A percentile compares a stretch with the other conserved stretches of the same genome.
These are phyloP conservation scores for Pseudococcus jackbeardsleyi DNA, from an alignment of 2,888 invertebrate genomes.

Conservation along the genomic window DNA sequence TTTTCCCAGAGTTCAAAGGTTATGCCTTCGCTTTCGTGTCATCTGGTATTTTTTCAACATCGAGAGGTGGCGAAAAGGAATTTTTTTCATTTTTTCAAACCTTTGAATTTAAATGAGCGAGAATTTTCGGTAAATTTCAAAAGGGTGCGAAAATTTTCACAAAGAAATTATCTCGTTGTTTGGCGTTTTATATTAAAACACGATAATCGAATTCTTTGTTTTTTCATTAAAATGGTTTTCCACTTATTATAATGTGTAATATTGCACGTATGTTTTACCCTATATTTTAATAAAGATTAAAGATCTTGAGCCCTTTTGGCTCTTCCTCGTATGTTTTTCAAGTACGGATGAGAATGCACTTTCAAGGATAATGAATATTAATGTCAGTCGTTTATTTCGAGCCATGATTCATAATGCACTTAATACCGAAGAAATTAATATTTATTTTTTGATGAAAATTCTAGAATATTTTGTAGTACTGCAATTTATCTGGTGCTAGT, in stretches of 20 bases:
- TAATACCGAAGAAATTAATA: background rate
- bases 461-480: background rate
- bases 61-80: background rate
- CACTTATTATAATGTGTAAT: background rate
- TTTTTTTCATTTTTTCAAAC: background rate
- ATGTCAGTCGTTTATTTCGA: background rate
- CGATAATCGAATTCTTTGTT: background rate
- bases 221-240: background rate
- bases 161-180: background rate
- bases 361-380: slow-evolving; percentile 19
- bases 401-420: background rate
- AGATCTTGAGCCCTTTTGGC: background rate
- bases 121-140: background rate
- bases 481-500: background rate
- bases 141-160: background rate
- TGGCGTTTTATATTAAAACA: background rate
- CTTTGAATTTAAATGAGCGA: background rate
- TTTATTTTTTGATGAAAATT: background rate
- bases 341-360: background rate
- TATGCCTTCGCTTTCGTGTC: background rate
- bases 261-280: background rate
- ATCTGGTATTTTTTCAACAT: background rate
- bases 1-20: background rate
- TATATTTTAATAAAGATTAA: background rate
- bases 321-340: background rate